These are phyloP conservation scores for Phodopus roborovskii DNA, from an alignment of 2,113 vertebrate species.

Conservation along the genomic window DNA sequence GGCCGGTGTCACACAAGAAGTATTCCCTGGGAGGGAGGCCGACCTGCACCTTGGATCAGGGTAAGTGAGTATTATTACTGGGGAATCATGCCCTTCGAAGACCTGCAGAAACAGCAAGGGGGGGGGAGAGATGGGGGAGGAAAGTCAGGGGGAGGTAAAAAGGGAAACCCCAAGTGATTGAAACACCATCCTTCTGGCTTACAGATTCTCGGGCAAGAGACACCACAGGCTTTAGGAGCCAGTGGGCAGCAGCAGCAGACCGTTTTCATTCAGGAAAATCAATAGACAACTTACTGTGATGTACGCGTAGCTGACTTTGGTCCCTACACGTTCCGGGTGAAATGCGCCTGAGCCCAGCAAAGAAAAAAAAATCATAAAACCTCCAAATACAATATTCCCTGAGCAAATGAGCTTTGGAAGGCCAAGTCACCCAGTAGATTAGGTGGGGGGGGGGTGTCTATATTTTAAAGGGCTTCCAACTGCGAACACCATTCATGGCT, in stretches of 20 bases:
- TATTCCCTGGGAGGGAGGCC: slow-evolving; percentile 86
- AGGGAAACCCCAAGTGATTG: slow-evolving; percentile 79
- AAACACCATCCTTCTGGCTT: slow-evolving; percentile 78
- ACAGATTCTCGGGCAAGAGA: slow-evolving; percentile 75
- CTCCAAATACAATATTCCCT: slow-evolving; percentile 82
- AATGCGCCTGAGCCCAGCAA: slow-evolving; percentile 82
- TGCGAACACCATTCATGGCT: not conserved
- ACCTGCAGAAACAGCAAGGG: slow-evolving; percentile 82
- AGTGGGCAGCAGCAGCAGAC: slow-evolving; percentile 75
- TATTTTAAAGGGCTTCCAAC: slow-evolving; percentile 68
- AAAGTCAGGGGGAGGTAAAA: slow-evolving; percentile 68
- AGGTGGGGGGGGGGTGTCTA: not conserved
- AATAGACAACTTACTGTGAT: slow-evolving; percentile 88
- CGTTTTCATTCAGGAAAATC: slow-evolving; percentile 87
- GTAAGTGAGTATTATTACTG: slow-evolving; percentile 82
- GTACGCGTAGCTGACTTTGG: slow-evolving; percentile 84
- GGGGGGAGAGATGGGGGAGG: slow-evolving; percentile 13
- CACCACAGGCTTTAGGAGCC: slow-evolving; percentile 81
- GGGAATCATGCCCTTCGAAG: slow-evolving; percentile 83
- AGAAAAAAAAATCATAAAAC: slow-evolving; percentile 83
- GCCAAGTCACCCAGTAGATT: slow-evolving; percentile 69
- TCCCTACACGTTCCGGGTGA: slow-evolving; percentile 86
- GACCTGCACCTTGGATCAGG: slow-evolving; percentile 80
- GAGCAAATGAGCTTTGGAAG: slow-evolving; percentile 81
- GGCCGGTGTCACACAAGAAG: slow-evolving; percentile 84